Evolutionary conservation across 2,113 vertebrate genomes (phyloP).

Genomic region (Rhinogobius similis): DNA sequence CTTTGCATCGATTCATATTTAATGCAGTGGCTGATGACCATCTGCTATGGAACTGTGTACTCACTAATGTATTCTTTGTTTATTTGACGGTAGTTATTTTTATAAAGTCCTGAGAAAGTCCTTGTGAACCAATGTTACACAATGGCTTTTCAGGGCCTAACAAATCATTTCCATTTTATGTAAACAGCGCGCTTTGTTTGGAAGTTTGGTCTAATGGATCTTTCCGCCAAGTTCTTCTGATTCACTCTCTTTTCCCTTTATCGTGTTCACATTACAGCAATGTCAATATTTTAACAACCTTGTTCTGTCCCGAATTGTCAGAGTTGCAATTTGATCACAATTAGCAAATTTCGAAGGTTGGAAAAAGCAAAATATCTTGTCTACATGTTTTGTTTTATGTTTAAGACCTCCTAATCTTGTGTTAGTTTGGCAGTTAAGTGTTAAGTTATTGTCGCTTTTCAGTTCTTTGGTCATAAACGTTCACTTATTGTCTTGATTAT

Average conservation of each 20-base stretch:
- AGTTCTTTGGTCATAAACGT: no score
- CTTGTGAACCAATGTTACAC: neutral
- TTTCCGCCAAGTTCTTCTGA: neutral
- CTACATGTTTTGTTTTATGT: no score
- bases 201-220: neutral
- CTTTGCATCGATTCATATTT: slow-evolving; percentile 41
- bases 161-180: slow-evolving; percentile 3
- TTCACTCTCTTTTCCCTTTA: neutral
- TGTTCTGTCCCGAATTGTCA: no score
- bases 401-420: no score
- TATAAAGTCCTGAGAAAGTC: neutral
- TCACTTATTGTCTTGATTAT: neutral
- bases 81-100: neutral
- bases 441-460: no score
- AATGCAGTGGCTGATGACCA: slow-evolving; percentile 37
- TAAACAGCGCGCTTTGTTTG: neutral
- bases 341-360: no score
- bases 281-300: neutral
- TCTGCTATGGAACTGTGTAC: slow-evolving; percentile 17
- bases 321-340: no score
- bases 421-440: no score
- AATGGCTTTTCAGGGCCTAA: slow-evolving; percentile 1
- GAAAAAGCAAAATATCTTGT: no score
- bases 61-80: neutral
- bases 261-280: neutral